phyloP scores from a whole-genome alignment of 2,113 vertebrate species.

The Laticauda colubrina region DNA sequence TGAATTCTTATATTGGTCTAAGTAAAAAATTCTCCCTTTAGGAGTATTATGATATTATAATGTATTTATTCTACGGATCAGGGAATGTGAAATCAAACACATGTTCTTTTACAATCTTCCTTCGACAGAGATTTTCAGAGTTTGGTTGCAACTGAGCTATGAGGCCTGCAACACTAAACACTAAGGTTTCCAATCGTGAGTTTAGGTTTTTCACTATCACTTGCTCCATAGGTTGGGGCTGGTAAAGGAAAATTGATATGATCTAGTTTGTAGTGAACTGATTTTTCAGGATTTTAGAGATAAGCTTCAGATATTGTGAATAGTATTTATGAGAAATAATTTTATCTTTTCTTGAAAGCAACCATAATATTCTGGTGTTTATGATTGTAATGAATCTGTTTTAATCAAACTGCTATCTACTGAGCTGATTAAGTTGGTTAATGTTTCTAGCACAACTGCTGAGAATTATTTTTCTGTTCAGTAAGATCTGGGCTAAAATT shows the following conservation, averaged over 20 bases:
- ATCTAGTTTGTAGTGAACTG: background rate
- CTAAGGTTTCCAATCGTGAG: background rate
- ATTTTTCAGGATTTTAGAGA: background rate
- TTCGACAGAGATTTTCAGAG: background rate
- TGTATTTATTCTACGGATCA: background rate
- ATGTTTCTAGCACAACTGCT: background rate
- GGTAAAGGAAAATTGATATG: background rate
- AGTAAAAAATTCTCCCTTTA: background rate
- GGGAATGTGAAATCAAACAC: background rate
- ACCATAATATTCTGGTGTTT: background rate
- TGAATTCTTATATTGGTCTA: background rate
- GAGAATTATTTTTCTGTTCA: background rate
- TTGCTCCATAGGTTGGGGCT: background rate
- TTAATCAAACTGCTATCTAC: background rate
- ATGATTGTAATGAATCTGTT: background rate
- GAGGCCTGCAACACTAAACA: background rate
- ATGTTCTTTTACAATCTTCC: background rate
- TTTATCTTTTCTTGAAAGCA: background rate
- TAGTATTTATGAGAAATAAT: background rate
- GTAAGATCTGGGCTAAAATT: background rate
- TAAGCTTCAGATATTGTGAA: background rate
- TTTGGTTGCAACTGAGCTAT: background rate
- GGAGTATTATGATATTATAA: background rate
- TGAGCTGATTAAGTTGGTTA: background rate
- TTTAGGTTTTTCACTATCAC: background rate